Base-by-base conservation (phyloP, 2,113 vertebrate genomes). In the Catharus bicknelli region DNA sequence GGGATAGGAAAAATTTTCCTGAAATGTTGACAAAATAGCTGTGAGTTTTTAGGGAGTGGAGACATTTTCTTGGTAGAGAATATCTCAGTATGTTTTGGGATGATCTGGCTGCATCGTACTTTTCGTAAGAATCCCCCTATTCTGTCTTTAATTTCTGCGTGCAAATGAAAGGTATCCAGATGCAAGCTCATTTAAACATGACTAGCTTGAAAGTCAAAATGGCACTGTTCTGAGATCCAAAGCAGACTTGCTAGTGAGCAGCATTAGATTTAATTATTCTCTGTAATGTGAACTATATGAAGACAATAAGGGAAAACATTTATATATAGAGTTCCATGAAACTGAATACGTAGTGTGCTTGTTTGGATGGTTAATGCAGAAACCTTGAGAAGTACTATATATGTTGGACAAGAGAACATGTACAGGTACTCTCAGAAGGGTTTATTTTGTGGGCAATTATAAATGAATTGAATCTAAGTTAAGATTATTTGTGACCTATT, bases 381-480 rank as follows among this genome's bases (percentile, higher is more conserved):
- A 75, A 5, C 10, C 21, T 59, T 59, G 76, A 32, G 25, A 22
- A n/a, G 29, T 63, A 9, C 8, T 43, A 8, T 0, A 0, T 7
- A 2, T 27, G 17, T 42, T 4, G 3, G 26, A 48, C 5, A 26
- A 38, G 27, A 83, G 18, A n/a, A 38, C 1, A 5, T 11, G 7
- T 2, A 5, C 11, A 34, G 30, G 7, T 32, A 10, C 53, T 54
- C 14, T 40, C 13, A 67, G 27, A 66, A 67, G 16, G 23, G 22
- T 38, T 27, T 34, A 13, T 70, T 89, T 72, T 51, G 16, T 50
- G 83, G 20, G 11, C 14, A 40, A 8, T 32, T 54, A 53, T 40
- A 63, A 84, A 67, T 45, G 3, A 76, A 23, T 29, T 9, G 8
- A 32, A 63, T 59, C 10, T 3, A 11, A 45, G 7, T 48, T 57